Conservation (phyloP, 2,888 invertebrate genomes). For the Oasisia sp. region DNA sequence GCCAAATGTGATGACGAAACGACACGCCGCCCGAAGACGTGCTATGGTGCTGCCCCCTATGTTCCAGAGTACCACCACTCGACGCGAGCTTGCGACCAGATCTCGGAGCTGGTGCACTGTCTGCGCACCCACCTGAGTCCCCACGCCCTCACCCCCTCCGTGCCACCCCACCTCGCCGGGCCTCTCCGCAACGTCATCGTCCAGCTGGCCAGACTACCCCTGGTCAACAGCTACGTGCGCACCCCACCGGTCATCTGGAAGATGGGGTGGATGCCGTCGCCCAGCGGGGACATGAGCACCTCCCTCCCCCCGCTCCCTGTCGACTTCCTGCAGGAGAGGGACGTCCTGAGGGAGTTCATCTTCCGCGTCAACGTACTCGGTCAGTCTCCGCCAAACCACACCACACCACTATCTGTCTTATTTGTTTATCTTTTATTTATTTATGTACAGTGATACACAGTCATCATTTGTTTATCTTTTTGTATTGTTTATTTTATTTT, state of each 20-base stretch:
- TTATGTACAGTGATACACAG: too few species aligned
- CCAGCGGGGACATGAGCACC: slow-evolving; percentile 68
- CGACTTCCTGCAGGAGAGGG: slow-evolving; percentile 82
- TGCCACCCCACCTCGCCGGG: slow-evolving; percentile 56
- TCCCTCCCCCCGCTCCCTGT: slow-evolving; percentile 73
- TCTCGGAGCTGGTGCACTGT: slow-evolving; percentile 63
- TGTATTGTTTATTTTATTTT: too few species aligned
- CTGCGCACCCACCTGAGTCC: slow-evolving; percentile 49
- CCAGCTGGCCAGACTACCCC: slow-evolving; percentile 71
- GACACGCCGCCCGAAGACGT: background rate
- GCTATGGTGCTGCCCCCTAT: background rate
- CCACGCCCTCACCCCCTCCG: slow-evolving; percentile 37
- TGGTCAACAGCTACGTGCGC: slow-evolving; percentile 75
- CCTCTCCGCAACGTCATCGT: slow-evolving; percentile 58
- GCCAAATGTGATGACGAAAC: background rate
- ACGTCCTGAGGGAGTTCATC: slow-evolving; percentile 84
- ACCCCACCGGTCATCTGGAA: slow-evolving; percentile 77
- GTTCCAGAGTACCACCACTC: slow-evolving; percentile 47
- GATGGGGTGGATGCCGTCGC: slow-evolving; percentile 71
- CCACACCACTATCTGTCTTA: background rate
- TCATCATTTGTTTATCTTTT: too few species aligned
- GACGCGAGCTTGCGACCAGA: slow-evolving; percentile 59
- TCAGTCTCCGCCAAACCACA: slow-evolving; percentile 55
- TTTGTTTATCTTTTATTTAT: too few species aligned
- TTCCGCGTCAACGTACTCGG: slow-evolving; percentile 72